Evolutionary conservation across 2,888 invertebrate genomes (phyloP).

Genomic region (Athalia circularis): DNA sequence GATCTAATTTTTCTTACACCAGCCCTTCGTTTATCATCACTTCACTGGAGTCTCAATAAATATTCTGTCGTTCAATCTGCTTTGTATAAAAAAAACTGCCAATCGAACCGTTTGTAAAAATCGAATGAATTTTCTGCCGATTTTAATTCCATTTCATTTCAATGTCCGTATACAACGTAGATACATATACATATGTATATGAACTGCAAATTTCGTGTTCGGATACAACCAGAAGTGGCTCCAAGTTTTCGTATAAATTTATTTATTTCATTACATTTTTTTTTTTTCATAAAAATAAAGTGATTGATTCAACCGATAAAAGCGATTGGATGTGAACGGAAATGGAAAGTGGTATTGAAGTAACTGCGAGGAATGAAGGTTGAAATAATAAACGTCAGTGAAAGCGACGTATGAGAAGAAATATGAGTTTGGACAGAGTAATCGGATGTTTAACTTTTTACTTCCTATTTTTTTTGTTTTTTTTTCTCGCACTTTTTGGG

Average conservation of each 20-base stretch:
- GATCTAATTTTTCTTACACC: background rate
- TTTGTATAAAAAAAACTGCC: background rate
- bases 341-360: conserved; percentile 30
- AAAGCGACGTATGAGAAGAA: background rate
- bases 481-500: background rate
- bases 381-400: conserved; percentile 1
- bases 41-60: conserved; percentile 10
- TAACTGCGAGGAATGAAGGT: conserved; percentile 11
- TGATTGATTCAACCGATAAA: background rate
- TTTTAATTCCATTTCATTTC: background rate
- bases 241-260: conserved; percentile 6
- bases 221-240: conserved; percentile 1
- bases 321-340: conserved; percentile 18
- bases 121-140: background rate
- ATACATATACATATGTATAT: conserved; percentile 3
- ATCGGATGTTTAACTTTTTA: background rate
- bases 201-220: background rate
- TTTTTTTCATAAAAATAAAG: conserved; percentile 9
- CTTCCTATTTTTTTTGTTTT: background rate
- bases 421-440: conserved; percentile 12
- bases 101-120: conserved; percentile 4
- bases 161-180: background rate
- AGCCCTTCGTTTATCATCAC: background rate
- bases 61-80: background rate
- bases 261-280: background rate